Percentiles rank a stretch among this genome's conserved stretches.
phyloP scores from a whole-genome alignment of 2,113 vertebrate genomes.

The Platysteira castanea region DNA sequence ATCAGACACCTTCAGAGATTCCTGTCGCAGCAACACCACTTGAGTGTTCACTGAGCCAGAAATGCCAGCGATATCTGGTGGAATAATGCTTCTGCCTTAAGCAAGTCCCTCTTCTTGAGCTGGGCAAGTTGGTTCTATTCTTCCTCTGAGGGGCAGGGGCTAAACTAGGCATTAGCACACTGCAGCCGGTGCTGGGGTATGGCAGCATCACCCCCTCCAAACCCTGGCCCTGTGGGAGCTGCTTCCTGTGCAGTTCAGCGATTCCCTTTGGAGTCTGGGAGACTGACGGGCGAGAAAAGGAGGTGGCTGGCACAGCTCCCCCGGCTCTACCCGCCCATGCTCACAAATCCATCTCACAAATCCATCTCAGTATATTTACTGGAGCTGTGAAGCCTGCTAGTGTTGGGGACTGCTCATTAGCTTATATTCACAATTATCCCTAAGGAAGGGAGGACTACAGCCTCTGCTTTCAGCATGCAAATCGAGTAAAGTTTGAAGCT shows the following conservation, averaged over 20 bases:
- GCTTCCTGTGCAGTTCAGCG: rapidly evolving
- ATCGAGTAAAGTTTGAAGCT: not conserved
- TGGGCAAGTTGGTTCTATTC: not conserved
- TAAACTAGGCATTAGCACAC: not conserved
- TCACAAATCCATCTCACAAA: not conserved
- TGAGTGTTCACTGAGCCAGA: not conserved
- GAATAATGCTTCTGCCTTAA: not conserved
- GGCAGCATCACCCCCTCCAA: not conserved
- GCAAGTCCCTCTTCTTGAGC: not conserved
- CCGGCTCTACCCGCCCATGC: rapidly evolving
- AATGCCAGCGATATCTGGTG: not conserved
- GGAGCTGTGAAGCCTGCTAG: not conserved
- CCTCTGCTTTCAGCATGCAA: not conserved
- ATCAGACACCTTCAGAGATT: not conserved
- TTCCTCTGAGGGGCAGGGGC: not conserved
- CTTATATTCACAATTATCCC: not conserved
- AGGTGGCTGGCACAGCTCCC: not conserved
- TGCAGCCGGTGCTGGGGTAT: not conserved
- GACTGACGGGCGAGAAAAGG: not conserved
- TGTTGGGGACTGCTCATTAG: not conserved
- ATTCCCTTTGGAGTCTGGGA: not conserved
- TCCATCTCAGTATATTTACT: not conserved
- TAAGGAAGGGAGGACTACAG: not conserved
- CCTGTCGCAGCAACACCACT: not conserved
- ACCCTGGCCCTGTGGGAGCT: rapidly evolving